Conservation (phyloP, 2,113 vertebrate genomes). For the Prunella fulvescens region DNA sequence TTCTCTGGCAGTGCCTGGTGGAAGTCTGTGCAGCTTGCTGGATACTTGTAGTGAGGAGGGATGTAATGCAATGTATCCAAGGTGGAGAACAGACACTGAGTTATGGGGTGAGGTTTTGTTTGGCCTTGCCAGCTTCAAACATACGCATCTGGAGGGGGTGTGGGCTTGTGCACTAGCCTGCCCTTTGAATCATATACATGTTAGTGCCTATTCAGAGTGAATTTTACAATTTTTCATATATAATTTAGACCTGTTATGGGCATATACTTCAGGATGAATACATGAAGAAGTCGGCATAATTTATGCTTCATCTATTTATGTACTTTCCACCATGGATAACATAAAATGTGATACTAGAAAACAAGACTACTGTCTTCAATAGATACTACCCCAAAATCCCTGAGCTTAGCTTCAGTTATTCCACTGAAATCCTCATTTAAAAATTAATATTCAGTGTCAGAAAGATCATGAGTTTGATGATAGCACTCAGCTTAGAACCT, state of each 20-base stretch:
- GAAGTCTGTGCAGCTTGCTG: neutral
- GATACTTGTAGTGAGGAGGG: neutral
- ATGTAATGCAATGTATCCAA: neutral
- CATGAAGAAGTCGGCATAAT: neutral
- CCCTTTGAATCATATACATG: neutral
- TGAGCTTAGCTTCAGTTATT: neutral
- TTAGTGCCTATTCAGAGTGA: neutral
- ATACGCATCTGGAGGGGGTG: fast-evolving
- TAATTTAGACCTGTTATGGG: neutral
- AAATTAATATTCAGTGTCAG: neutral
- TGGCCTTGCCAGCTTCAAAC: neutral
- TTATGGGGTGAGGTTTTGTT: neutral
- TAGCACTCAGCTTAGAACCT: neutral
- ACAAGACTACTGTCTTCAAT: neutral
- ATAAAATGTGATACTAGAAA: neutral
- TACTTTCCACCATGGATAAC: neutral
- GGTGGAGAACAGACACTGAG: neutral
- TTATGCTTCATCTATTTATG: neutral
- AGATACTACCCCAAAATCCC: neutral
- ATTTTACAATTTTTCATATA: slow-evolving; percentile 4
- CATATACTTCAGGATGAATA: neutral
- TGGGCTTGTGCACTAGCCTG: neutral
- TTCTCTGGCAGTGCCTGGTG: neutral
- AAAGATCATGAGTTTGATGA: neutral
- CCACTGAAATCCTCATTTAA: neutral